A percentile compares a stretch with the other conserved stretches of the same genome.
Evolutionary conservation across 2,797 vertebrate species (phyloP).

Genomic region (Synanceia verrucosa): DNA sequence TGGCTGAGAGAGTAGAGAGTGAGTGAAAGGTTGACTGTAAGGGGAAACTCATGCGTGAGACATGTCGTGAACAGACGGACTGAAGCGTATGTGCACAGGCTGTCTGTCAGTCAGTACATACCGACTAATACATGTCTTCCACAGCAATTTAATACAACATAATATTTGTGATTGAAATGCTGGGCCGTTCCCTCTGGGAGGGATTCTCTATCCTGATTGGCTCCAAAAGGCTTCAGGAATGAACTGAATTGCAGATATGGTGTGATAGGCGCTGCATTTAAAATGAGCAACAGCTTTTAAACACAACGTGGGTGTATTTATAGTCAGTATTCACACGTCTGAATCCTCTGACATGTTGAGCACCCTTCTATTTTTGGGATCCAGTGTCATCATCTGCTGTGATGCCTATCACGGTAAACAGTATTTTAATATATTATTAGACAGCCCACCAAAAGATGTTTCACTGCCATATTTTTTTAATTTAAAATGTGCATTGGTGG

Average conservation of each 20-base stretch:
- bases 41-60: conserved; percentile 16
- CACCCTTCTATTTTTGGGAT: conserved; percentile 30
- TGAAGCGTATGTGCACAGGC: too few species aligned
- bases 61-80: background rate
- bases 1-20: conserved; percentile 45
- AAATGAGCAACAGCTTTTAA: conserved; percentile 3
- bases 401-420: background rate
- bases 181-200: background rate
- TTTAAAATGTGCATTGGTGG: too few species aligned
- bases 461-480: background rate
- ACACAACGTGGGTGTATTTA: conserved; percentile 26
- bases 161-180: conserved; percentile 17
- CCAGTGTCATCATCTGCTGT: conserved; percentile 12
- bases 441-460: background rate
- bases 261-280: conserved; percentile 4
- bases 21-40: conserved; percentile 55
- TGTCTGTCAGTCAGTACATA: background rate
- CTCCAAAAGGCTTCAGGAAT: background rate
- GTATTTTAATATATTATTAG: background rate
- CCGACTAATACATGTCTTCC: background rate
- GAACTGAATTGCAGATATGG: conserved; percentile 2
- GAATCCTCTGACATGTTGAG: conserved; percentile 27
- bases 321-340: conserved; percentile 35
- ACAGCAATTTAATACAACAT: conserved; percentile 1
- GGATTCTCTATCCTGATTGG: background rate